These are phyloP conservation scores for Monopterus albus DNA, from an alignment of 2,113 vertebrate species.

Conservation along the genomic window DNA sequence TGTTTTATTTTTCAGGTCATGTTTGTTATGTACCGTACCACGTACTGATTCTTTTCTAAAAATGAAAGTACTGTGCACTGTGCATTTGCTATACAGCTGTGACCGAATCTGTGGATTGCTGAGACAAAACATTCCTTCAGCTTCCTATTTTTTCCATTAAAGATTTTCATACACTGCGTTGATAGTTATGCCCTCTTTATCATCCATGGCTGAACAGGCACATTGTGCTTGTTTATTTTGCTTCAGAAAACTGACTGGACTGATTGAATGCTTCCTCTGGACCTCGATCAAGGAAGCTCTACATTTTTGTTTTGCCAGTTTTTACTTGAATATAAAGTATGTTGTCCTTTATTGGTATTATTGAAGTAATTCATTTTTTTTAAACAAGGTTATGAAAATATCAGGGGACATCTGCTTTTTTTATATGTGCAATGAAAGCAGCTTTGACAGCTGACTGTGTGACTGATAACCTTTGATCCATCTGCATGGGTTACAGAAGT, in stretches of 20 bases:
- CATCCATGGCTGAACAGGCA: conserved; percentile 25
- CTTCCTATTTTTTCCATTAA: conserved; percentile 1
- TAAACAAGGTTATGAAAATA: conserved; percentile 20
- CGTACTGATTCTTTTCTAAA: background rate
- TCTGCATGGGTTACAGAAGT: background rate
- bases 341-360: conserved; percentile 13
- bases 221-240: conserved; percentile 34
- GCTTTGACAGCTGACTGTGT: background rate
- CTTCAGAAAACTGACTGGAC: conserved; percentile 18
- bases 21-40: background rate
- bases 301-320: background rate
- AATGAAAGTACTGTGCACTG: background rate
- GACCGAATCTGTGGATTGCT: conserved; percentile 3
- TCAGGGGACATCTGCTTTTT: background rate
- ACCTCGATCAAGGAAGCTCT: conserved; percentile 19
- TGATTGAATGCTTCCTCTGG: conserved; percentile 16
- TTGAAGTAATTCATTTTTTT: conserved; percentile 7
- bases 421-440: background rate
- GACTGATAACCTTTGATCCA: background rate
- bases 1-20: conserved; percentile 5
- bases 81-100: conserved; percentile 5
- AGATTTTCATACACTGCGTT: conserved; percentile 12
- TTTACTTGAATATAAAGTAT: conserved; percentile 7
- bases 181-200: conserved; percentile 20
- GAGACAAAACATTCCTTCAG: conserved; percentile 20